Base-by-base conservation (phyloP, 2,888 invertebrate genomes). In the Therioaphis trifolii region DNA sequence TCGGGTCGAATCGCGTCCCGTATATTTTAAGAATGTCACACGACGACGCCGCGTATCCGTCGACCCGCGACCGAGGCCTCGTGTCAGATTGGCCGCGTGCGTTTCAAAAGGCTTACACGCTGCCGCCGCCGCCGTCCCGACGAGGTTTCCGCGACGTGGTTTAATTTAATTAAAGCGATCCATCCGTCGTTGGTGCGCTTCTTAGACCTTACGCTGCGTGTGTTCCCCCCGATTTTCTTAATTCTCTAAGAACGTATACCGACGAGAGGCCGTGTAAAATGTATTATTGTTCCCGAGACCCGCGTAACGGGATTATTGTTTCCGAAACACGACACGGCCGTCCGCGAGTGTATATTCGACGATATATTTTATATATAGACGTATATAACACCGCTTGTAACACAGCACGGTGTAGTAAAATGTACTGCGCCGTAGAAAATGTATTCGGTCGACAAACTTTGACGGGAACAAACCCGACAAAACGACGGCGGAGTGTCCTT, bases 91-190 rank as follows among this genome's bases (percentile, higher is more conserved):
- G 29, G 63, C 29, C 35, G 72, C n/a, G 15, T 21, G 11, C n/a
- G 15, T 21, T 3, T 21, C 9, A 21, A n/a, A 24, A 21, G 21
- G 58, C 52, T 18, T 66, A 35, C 40, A 21, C 11, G 68, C 11
- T n/a, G 14, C n/a, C 21, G 46, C 14, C 43, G 61, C 46, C 15
- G 55, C 35, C 35, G 43, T 18, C 15, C 29, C 21, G 21, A 49
- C 63, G 77, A 35, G 77, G 63, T 63, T 76, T 76, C 58, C 71
- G 3, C 35, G 35, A 15, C 71, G 3, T n/a, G 35, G 27, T 61
- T 63, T 35, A 66, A 66, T 77, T 77, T 52, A 49, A 77, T 77
- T 77, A 77, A 77, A 63, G 66, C 35, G 49, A 77, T 77, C 35
- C 77, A 21, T 49, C 35, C 49, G 29, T n/a, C n/a, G 21, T 46